Conservation (phyloP, 2,113 vertebrate species). For the Beaufortia kweichowensis region DNA sequence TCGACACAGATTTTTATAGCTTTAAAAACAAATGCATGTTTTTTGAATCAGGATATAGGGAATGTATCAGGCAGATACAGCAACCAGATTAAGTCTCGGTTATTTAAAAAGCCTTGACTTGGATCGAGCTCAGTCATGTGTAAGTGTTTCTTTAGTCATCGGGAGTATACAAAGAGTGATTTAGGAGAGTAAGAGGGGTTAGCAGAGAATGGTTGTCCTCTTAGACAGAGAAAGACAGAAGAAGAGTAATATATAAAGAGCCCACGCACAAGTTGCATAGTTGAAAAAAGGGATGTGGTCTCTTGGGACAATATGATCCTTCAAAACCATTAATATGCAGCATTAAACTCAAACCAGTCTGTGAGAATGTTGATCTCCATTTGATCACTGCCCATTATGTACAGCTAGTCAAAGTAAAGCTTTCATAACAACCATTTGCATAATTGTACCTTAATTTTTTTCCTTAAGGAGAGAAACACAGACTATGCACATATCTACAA, state of each 20-base stretch:
- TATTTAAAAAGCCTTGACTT: neutral
- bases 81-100: neutral
- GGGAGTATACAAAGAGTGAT: neutral
- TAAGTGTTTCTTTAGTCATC: neutral
- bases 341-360: conserved; percentile 73
- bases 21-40: conserved; percentile 10
- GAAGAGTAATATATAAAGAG: conserved; percentile 64
- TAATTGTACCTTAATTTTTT: conserved; percentile 91
- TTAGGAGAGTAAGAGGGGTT: conserved; percentile 43
- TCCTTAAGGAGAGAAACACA: conserved; percentile 79
- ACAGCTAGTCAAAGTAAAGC: conserved; percentile 98
- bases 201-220: conserved; percentile 79
- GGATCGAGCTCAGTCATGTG: neutral
- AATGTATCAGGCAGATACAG: too few species aligned
- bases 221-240: conserved; percentile 34
- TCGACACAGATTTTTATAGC: conserved; percentile 58
- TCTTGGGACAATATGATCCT: conserved; percentile 82
- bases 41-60: conserved; percentile 2
- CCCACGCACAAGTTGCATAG: conserved; percentile 95
- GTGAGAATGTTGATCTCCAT: conserved; percentile 88
- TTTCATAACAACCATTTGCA: conserved; percentile 98
- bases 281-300: conserved; percentile 83
- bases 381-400: conserved; percentile 84
- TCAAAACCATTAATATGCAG: conserved; percentile 61
- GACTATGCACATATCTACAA: conserved; percentile 89